Percentiles rank a stretch among this genome's conserved stretches.
Evolutionary conservation across 2,888 invertebrate species (phyloP).

Genomic region (Amblyjoppa proteus): DNA sequence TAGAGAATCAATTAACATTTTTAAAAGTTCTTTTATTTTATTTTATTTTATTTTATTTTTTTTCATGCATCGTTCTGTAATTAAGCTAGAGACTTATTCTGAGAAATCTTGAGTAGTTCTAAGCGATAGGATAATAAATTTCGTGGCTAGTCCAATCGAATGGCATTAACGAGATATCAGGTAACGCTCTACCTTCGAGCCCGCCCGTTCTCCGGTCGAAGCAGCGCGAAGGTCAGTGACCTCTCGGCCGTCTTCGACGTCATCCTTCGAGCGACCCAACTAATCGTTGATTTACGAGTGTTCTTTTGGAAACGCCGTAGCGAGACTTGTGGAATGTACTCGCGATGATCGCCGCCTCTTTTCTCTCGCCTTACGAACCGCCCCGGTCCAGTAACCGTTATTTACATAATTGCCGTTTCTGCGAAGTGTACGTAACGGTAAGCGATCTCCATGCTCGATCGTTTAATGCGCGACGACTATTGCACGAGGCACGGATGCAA

Average conservation of each 20-base stretch:
- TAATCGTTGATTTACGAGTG: slow-evolving; percentile 50
- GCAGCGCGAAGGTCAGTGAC: neutral
- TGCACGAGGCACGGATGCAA: slow-evolving; percentile 2
- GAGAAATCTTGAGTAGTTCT: neutral
- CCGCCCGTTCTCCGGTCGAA: neutral
- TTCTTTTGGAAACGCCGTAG: slow-evolving; percentile 35
- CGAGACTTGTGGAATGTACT: slow-evolving; percentile 36
- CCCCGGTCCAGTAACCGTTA: slow-evolving; percentile 62
- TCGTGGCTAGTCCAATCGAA: neutral
- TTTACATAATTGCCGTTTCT: slow-evolving; percentile 66
- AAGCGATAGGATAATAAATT: neutral
- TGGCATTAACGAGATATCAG: neutral
- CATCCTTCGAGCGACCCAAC: slow-evolving; percentile 9
- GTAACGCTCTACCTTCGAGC: neutral
- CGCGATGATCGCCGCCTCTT: slow-evolving; percentile 29
- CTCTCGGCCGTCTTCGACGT: slow-evolving; percentile 13
- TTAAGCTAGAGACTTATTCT: neutral
- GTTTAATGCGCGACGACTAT: slow-evolving; percentile 54
- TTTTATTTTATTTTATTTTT: neutral
- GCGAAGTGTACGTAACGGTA: slow-evolving; percentile 61
- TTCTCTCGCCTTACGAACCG: slow-evolving; percentile 44
- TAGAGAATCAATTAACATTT: neutral
- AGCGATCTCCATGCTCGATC: slow-evolving; percentile 49
- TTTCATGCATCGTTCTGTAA: neutral
- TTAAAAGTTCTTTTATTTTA: neutral